These are phyloP conservation scores for Notospermus geniculatus DNA, from an alignment of 1,140 invertebrate genomes.

Conservation along the genomic window DNA sequence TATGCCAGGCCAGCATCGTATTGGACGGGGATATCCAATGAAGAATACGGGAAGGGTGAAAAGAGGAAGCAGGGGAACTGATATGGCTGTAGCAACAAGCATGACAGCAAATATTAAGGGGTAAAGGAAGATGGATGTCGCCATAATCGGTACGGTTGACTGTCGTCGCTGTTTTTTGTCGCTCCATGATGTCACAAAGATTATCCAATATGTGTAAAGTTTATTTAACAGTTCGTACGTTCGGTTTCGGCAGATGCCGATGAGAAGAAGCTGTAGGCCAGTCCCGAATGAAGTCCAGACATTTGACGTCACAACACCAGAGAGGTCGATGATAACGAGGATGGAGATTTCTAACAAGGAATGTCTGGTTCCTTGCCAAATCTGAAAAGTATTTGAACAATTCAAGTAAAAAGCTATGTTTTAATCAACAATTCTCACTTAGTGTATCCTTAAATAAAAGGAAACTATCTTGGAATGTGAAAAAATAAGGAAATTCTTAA, in stretches of 20 bases:
- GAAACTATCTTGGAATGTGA: background rate
- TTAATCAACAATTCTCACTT: conserved; percentile 6
- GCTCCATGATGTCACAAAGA: conserved; percentile 47
- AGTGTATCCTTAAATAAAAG: background rate
- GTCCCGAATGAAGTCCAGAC: conserved; percentile 14
- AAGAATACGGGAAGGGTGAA: conserved; percentile 60
- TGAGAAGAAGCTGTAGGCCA: conserved; percentile 36
- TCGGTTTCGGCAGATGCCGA: conserved; percentile 45
- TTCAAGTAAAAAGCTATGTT: background rate
- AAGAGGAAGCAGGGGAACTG: conserved; percentile 57
- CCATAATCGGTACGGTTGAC: conserved; percentile 40
- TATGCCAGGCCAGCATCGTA: conserved; percentile 55
- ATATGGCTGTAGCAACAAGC: conserved; percentile 44
- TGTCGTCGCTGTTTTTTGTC: conserved; percentile 52
- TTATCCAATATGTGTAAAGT: conserved; percentile 47
- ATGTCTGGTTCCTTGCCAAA: conserved; percentile 53
- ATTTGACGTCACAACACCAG: conserved; percentile 19
- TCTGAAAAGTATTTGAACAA: conserved; percentile 31
- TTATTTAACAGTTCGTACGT: conserved; percentile 47
- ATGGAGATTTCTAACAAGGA: conserved; percentile 49
- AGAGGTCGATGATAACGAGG: conserved; percentile 41
- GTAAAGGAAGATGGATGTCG: conserved; percentile 53
- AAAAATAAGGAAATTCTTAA: background rate
- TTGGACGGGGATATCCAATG: conserved; percentile 57
- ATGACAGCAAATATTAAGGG: conserved; percentile 53